Base-by-base conservation (phyloP, 1,140 invertebrate species). In the Euura saliciscinereae region DNA sequence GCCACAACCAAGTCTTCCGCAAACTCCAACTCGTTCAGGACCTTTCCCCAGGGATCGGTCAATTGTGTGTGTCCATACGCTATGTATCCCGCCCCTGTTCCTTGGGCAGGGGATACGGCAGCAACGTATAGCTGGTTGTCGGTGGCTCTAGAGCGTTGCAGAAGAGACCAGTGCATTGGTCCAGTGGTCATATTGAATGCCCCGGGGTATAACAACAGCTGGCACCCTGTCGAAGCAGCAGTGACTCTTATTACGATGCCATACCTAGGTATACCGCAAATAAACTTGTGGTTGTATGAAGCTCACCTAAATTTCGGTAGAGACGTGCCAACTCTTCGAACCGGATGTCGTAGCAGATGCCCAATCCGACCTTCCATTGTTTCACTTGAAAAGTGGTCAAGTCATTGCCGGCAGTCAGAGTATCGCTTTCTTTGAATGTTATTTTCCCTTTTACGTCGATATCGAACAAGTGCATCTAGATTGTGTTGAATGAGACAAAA, bases 131-230 rank as follows among this genome's bases (percentile, higher is more conserved):
- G 85, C 85, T 97, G 97, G 86, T 97, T 96, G 85, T 99, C 97
- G 59, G 94, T 90, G 43, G 98, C 97, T 69, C 97, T 88, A 0
- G 91, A 89, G 65, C 94, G 89, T 74, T 92, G 91, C 3, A 99
- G 86, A 2, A 98, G 85, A 79, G 97, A 94, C 97, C 97, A 99
- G 83, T 98, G 97, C 8, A 94, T 85, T 1, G 96, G 96, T 0
- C 97, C 97, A 1, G 97, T 98, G 8, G 95, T 98, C 93, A 97
- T 95, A 86, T 98, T 98, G 83, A 98, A 99, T 10, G 97, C 97
- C 66, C 93, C 96, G n/a, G 97, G 97, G 86, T 97, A 98, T 7
- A 98, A 87, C 11, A 98, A 83, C 78, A 97, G 86, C 70, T 95
- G 91, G 80, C 96, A 97, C 2, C 95, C 95, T 94, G 77, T 75